Evolutionary conservation across 2,113 vertebrate genomes (phyloP).

Genomic region (Thomomys bottae): DNA sequence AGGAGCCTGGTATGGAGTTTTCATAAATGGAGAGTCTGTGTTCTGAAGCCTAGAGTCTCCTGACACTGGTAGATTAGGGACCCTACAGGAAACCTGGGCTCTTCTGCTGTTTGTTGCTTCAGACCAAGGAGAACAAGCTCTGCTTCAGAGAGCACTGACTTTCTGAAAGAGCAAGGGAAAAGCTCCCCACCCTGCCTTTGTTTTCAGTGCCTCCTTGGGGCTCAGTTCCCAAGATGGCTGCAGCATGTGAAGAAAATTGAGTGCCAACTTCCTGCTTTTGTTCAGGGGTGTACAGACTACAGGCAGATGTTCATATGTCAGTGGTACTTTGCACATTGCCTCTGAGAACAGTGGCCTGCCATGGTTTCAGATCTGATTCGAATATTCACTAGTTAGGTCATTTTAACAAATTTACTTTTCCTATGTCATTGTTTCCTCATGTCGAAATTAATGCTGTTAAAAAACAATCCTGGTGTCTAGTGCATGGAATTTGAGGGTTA

Average conservation of each 20-base stretch:
- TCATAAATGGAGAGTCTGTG: background rate
- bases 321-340: background rate
- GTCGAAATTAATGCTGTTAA: background rate
- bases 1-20: too few relatives aligned
- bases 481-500: background rate
- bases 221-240: background rate
- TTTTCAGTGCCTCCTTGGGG: background rate
- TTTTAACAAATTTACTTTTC: conserved; percentile 9
- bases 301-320: background rate
- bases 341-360: background rate
- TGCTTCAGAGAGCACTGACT: background rate
- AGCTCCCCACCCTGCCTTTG: background rate
- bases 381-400: background rate
- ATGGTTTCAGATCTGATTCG: background rate
- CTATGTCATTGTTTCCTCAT: background rate
- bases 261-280: background rate
- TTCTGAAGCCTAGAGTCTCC: background rate
- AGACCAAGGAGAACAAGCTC: background rate
- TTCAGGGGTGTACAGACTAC: background rate
- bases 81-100: background rate
- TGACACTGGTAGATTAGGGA: background rate
- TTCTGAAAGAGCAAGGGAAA: background rate
- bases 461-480: background rate
- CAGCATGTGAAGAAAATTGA: background rate
- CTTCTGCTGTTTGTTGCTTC: background rate